Evolutionary conservation across 2,113 vertebrate genomes (phyloP).

Genomic region (Nyctereutes procyonoides): DNA sequence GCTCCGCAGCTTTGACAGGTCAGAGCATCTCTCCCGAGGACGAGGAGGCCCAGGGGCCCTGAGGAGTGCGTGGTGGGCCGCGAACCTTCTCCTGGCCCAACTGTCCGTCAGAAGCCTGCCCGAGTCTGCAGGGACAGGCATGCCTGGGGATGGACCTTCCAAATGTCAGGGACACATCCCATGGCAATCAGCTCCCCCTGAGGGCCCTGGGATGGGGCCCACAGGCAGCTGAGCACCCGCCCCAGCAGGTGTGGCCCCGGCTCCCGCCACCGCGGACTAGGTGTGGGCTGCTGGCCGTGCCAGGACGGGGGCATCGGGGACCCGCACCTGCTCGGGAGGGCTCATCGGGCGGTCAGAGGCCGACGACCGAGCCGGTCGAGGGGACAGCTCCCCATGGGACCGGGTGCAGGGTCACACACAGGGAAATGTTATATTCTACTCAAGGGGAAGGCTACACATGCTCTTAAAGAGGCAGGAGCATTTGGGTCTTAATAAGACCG

Average conservation of each 20-base stretch:
- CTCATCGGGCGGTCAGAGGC: too few relatives aligned
- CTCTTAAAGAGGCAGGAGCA: background rate
- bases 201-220: background rate
- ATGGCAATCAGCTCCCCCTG: rapidly evolving
- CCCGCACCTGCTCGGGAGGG: background rate
- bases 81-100: background rate
- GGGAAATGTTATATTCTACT: too few relatives aligned
- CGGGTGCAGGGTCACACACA: too few relatives aligned
- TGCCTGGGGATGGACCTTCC: rapidly evolving
- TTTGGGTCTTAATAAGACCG: background rate
- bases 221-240: too few relatives aligned
- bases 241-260: background rate
- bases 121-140: background rate
- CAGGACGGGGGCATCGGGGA: too few relatives aligned
- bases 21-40: background rate
- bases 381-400: too few relatives aligned
- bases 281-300: background rate
- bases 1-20: too few relatives aligned
- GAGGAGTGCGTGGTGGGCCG: background rate
- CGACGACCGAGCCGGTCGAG: too few relatives aligned
- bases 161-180: rapidly evolving
- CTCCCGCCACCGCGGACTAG: background rate
- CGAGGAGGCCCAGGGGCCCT: background rate
- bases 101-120: background rate
- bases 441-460: background rate